Conservation (phyloP, 1,140 invertebrate species). For the Pachyrhynchus sulphureomaculatus region DNA sequence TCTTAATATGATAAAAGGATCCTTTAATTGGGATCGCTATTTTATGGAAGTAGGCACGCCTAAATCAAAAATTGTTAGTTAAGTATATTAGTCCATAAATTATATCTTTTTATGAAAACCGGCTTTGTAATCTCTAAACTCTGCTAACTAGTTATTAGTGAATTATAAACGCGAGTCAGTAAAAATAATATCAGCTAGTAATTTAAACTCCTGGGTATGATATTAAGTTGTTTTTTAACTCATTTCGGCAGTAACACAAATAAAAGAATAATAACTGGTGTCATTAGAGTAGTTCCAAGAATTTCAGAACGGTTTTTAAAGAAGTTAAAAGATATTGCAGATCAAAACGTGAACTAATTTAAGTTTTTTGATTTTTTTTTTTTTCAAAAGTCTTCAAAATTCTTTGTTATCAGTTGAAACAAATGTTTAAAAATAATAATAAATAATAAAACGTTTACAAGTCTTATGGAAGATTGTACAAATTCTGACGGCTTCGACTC, state of each 20-base stretch:
- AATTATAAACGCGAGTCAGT: constrained; percentile 23
- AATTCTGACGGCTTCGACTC: no score
- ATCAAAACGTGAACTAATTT: no score
- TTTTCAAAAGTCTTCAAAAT: no score
- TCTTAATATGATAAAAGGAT: constrained; percentile 34
- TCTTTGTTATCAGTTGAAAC: no score
- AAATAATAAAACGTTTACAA: no score
- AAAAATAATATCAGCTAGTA: constrained; percentile 20
- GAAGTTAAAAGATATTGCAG: no score
- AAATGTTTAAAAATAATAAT: no score
- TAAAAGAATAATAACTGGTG: constrained; percentile 7
- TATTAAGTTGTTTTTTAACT: constrained; percentile 12
- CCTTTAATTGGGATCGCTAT: constrained; percentile 35
- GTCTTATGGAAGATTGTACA: no score
- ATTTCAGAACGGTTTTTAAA: no score
- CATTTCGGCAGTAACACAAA: neutral
- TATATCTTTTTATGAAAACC: constrained; percentile 23
- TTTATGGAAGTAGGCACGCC: constrained; percentile 30
- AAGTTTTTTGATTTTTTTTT: no score
- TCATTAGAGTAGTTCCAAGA: neutral
- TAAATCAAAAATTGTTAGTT: constrained; percentile 32
- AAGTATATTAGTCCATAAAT: constrained; percentile 30
- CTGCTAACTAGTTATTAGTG: constrained; percentile 26
- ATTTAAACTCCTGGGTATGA: constrained; percentile 22
- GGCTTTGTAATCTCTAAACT: constrained; percentile 13